These are phyloP conservation scores for Python bivittatus DNA, from an alignment of 2,113 vertebrate species.

Conservation along the genomic window DNA sequence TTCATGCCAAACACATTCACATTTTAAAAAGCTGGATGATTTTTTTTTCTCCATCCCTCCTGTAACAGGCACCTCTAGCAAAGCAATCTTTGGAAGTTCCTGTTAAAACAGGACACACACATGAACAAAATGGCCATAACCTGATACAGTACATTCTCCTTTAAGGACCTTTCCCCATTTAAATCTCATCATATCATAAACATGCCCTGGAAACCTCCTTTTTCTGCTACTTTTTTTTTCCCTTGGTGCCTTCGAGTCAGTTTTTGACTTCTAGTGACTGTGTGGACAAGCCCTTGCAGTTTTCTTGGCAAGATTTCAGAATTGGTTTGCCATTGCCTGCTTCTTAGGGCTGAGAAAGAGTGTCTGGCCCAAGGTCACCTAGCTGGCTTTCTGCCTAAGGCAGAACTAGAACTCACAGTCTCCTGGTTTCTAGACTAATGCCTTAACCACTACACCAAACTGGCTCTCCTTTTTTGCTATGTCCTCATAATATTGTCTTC, in stretches of 20 bases:
- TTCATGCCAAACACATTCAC: neutral
- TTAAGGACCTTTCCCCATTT: no score
- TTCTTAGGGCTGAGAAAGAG: neutral
- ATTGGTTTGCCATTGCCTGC: neutral
- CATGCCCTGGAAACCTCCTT: neutral
- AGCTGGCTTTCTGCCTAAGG: neutral
- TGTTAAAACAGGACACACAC: no score
- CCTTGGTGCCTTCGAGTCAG: neutral
- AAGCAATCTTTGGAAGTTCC: no score
- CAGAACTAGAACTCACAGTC: neutral
- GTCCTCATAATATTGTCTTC: no score
- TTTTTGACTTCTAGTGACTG: neutral
- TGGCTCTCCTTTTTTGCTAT: no score
- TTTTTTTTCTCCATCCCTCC: neutral
- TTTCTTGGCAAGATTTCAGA: neutral
- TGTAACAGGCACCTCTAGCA: neutral
- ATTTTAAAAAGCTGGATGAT: conserved; percentile 43
- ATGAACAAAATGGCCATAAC: no score
- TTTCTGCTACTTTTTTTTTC: no score
- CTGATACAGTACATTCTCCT: no score
- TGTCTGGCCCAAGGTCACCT: neutral
- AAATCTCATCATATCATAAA: neutral
- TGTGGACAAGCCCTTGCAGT: neutral
- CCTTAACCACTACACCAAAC: neutral
- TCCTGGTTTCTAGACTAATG: neutral